Evolutionary conservation across 1,140 invertebrate genomes (phyloP).

Genomic region (Solenopsis fugax): DNA sequence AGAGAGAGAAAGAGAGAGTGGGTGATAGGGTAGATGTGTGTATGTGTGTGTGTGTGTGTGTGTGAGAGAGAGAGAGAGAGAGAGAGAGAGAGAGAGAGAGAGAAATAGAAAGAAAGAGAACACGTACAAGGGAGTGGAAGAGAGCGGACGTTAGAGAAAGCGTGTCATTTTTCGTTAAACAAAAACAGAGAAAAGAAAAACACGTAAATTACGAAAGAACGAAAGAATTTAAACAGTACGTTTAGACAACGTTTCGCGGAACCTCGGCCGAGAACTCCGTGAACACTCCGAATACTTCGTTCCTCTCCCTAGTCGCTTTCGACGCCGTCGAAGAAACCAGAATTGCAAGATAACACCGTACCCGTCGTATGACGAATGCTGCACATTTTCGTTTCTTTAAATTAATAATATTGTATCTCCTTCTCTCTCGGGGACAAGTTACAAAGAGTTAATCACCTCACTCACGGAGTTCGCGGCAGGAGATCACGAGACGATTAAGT

Average conservation of each 20-base stretch:
- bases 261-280: conserved; percentile 76
- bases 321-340: background rate
- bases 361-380: conserved; percentile 14
- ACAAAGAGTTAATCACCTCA: conserved; percentile 17
- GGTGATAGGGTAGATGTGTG: no score
- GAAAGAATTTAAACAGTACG: conserved; percentile 79
- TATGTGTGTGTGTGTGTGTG: background rate
- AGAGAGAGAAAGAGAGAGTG: background rate
- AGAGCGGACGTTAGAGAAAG: conserved; percentile 31
- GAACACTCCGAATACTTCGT: conserved; percentile 47
- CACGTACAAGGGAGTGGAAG: conserved; percentile 26
- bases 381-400: conserved; percentile 20
- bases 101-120: conserved; percentile 24
- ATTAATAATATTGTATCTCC: conserved; percentile 8
- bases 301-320: conserved; percentile 39
- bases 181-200: conserved; percentile 47
- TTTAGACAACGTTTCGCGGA: conserved; percentile 75
- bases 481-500: conserved; percentile 80
- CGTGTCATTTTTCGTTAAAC: conserved; percentile 47
- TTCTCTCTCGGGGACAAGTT: background rate
- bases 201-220: conserved; percentile 58
- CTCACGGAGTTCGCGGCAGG: conserved; percentile 79
- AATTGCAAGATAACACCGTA: background rate
- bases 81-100: conserved; percentile 3
- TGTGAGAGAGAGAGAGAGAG: conserved; percentile 3